phyloP scores from a whole-genome alignment of 2,888 invertebrate species.

The Idaea biselata region DNA sequence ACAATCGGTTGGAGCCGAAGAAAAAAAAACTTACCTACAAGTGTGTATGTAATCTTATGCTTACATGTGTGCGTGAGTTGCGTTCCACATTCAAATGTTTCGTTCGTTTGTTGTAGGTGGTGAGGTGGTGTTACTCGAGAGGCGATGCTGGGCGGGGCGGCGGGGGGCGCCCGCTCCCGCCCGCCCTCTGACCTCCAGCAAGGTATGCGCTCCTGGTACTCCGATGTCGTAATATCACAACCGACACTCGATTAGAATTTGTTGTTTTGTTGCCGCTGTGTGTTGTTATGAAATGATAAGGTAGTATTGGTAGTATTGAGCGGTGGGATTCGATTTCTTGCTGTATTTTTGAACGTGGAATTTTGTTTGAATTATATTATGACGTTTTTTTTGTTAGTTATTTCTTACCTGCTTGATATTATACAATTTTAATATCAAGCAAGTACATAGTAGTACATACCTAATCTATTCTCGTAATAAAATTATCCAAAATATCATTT shows the following conservation, averaged over 20 bases:
- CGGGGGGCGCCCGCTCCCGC: slow-evolving; percentile 80
- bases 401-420: no score
- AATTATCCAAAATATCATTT: no score
- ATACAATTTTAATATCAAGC: no score
- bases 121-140: slow-evolving; percentile 67
- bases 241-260: slow-evolving; percentile 9
- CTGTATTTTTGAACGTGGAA: no score
- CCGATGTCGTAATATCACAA: slow-evolving; percentile 26
- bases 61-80: slow-evolving; percentile 21
- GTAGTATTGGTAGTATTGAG: not conserved
- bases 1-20: no score
- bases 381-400: no score
- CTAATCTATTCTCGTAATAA: no score
- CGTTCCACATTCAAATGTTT: slow-evolving; percentile 15
- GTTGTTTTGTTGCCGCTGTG: slow-evolving; percentile 10
- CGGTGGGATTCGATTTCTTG: no score
- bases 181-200: slow-evolving; percentile 75
- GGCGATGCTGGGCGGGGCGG: slow-evolving; percentile 80
- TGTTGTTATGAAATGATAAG: slow-evolving; percentile 4
- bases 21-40: no score
- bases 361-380: not conserved
- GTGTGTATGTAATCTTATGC: slow-evolving; percentile 9
- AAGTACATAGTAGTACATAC: no score
- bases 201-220: slow-evolving; percentile 67
- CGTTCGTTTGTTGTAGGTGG: slow-evolving; percentile 55